Percentiles rank a stretch among this genome's conserved stretches.
Evolutionary conservation across 2,797 vertebrate genomes (phyloP).

Genomic region (Malacoctenus gilli): DNA sequence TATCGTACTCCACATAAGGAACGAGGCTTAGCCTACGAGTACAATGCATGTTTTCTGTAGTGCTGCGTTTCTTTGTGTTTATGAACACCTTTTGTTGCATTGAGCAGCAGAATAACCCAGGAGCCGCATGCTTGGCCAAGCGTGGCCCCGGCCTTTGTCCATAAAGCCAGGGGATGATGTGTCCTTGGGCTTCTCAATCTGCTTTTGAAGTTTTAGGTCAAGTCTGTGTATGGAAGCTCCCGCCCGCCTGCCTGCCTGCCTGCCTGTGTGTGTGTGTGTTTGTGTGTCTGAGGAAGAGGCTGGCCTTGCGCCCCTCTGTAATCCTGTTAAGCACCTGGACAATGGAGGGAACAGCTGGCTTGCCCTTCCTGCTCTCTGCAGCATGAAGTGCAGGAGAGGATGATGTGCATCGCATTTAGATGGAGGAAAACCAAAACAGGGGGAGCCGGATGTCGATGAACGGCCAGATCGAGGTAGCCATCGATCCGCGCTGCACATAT

Average conservation of each 20-base stretch:
- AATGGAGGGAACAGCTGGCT: slow-evolving; percentile 82
- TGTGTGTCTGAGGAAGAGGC: slow-evolving; percentile 17
- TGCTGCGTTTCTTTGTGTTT: not conserved
- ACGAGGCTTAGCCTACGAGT: no score
- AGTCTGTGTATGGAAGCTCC: slow-evolving; percentile 34
- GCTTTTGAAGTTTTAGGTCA: slow-evolving; percentile 61
- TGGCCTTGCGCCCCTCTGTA: slow-evolving; percentile 62
- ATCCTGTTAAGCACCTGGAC: slow-evolving; percentile 84
- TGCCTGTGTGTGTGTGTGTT: slow-evolving; percentile 11
- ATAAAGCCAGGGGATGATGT: slow-evolving; percentile 41
- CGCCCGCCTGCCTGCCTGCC: slow-evolving; percentile 14
- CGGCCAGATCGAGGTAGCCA: slow-evolving; percentile 15
- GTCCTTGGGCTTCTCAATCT: slow-evolving; percentile 40
- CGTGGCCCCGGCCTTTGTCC: slow-evolving; percentile 26
- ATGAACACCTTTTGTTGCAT: slow-evolving; percentile 6
- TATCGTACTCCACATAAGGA: no score
- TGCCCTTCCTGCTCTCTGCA: slow-evolving; percentile 44
- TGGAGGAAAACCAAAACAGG: slow-evolving; percentile 11
- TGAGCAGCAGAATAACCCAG: slow-evolving; percentile 17
- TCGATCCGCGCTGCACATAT: slow-evolving; percentile 1
- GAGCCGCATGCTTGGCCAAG: slow-evolving; percentile 28
- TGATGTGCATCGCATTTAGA: slow-evolving; percentile 40
- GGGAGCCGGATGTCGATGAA: slow-evolving; percentile 1
- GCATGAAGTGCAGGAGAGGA: slow-evolving; percentile 28
- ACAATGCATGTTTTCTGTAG: not conserved